Evolutionary conservation across 2,797 vertebrate species (phyloP), one percentile per base, ranked within the genome.

Genomic region (Amniataba percoides): DNA sequence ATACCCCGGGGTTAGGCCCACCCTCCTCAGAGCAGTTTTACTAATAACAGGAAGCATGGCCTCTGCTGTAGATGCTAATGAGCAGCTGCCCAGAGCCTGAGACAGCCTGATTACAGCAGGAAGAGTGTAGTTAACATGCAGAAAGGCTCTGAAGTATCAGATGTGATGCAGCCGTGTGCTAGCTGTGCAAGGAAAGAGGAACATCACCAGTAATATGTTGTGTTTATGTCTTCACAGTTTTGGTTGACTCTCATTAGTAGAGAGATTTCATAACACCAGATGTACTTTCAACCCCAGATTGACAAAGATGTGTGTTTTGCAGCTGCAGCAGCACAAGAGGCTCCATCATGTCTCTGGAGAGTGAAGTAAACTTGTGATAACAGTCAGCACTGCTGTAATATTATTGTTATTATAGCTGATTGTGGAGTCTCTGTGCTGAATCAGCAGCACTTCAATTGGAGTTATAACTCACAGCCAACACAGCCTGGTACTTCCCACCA

Each of bases 41-140:
- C 76, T 92, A 91, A 93, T 93, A 88, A 93, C 91, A 90, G 93
- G 91, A 94, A 92, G 75, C 76, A 39, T 42, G 67, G 77, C 80
- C 82, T 46, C 64, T 83, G 84, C 82, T 79, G 72, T 63, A 88
- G 85, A 90, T 87, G 83, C 86, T 91, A 93, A 93, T 90, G 80
- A 91, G 82, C 86, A 88, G 84, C 81, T 92, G 88, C 80, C 74
- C 81, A 61, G 75, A 86, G 84, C 72, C 78, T 51, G 60, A 85
- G 83, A 86, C 74, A 65, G 78, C 39, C 61, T 83, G 89, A 92
- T 91, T 90, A 87, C 67, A 91, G 84, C 77, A 83, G 82, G 86
- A 89, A 87, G 69, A 75, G 79, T 63, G 72, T 63, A 71, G 78
- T 87, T 89, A 85, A 77, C 75, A 18, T 68, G 65, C 71, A 73